Percentiles rank a stretch among this genome's conserved stretches.
phyloP scores from a whole-genome alignment of 2,797 vertebrate genomes.

The Hapalemur alaotrensis region DNA sequence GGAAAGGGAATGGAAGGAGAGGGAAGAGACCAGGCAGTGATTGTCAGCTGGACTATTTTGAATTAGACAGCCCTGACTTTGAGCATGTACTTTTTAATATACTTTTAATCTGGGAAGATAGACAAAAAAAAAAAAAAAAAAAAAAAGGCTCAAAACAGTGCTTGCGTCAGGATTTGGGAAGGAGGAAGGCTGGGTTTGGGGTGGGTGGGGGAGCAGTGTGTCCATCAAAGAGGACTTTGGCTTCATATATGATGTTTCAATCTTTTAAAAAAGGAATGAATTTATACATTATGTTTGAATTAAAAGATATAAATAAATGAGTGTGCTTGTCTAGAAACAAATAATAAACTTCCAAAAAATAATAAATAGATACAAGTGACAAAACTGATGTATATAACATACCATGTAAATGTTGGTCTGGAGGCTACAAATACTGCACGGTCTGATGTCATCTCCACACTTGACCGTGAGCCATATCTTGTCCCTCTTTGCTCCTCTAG shows the following conservation, averaged over 20 bases:
- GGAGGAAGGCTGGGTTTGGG: neutral
- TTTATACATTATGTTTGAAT: neutral
- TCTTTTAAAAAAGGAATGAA: neutral
- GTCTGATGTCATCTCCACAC: neutral
- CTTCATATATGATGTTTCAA: neutral
- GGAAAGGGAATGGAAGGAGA: neutral
- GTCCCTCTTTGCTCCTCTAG: neutral
- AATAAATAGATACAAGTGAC: neutral
- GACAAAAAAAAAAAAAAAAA: neutral
- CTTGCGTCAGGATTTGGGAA: neutral
- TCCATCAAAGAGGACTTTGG: neutral
- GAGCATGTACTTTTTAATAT: neutral
- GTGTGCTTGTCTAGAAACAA: neutral
- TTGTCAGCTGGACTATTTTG: neutral
- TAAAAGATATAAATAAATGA: neutral
- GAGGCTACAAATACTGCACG: neutral
- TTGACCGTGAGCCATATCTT: fast-evolving
- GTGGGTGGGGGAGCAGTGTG: neutral
- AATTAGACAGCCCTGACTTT: neutral
- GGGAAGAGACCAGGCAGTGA: neutral
- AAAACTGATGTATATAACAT: neutral
- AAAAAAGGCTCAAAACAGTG: neutral
- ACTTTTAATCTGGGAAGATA: neutral
- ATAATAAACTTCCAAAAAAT: neutral
- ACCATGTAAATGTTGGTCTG: neutral